Base-by-base conservation (phyloP, 2,797 vertebrate genomes). In the Okamejei kenojei region DNA sequence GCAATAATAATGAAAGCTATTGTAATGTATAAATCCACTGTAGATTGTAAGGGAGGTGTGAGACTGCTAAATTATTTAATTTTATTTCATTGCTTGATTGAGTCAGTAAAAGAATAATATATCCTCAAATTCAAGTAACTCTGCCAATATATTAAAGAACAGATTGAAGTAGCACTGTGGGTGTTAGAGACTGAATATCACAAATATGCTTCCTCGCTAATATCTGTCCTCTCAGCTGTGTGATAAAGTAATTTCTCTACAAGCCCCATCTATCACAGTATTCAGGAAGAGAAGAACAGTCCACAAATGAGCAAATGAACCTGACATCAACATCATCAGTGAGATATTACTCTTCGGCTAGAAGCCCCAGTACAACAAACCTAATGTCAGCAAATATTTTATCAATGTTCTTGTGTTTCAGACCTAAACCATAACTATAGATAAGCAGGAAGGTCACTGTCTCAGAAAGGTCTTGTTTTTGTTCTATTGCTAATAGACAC, bases 221-320 rank as follows among this genome's bases (percentile, higher is more conserved):
- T 88, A 88, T 68, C n/a, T 88, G 54, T 32, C n/a, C 21, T 61
- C 32, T 32, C 63, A 88, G 7, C n/a, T 68, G 63, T 15, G n/a
- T 88, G 63, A 88, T 68, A 65, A 88, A 88, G n/a, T 88, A 88
- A n/a, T 68, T 88, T n/a, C 9, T 35, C n/a, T n/a, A 35, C 84
- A 88, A 38, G 61, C 17, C 68, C n/a, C n/a, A 88, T 88, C 84
- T 63, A 88, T 88, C 84, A 88, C 61, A 88, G 21, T 88, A 68
- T 68, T 88, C 17, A 29, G n/a, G n/a, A 32, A 68, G 63, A 68
- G n/a, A 19, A 68, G 84, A 21, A 65, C n/a, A 68, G n/a, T 68
- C 0, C n/a, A 88, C 15, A 29, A 86, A 86, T 86, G 82, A 86
- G n/a, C 17, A 88, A 63, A 88, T 68, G 84, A 68, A 68, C 17